A percentile compares a stretch with the other conserved stretches of the same genome.
Evolutionary conservation across 1,140 invertebrate genomes (phyloP).

Genomic region (Diabrotica virgifera): DNA sequence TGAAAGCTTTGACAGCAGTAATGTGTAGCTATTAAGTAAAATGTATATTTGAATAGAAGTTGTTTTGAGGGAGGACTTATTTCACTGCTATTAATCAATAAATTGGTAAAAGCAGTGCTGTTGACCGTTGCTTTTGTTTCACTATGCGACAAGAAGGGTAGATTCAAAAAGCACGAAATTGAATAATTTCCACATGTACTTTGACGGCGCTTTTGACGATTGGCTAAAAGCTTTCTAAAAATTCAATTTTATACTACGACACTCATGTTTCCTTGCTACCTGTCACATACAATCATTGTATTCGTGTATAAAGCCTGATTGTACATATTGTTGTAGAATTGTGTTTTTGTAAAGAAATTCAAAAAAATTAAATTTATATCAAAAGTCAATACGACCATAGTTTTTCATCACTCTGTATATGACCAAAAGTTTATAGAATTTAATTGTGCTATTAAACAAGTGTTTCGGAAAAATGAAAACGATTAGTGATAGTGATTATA

Average conservation of each 20-base stretch:
- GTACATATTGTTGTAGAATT: too few relatives aligned
- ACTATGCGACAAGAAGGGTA: constrained; percentile 1
- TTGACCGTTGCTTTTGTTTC: constrained; percentile 10
- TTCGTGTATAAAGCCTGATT: too few relatives aligned
- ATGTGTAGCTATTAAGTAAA: constrained; percentile 24
- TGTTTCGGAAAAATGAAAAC: too few relatives aligned
- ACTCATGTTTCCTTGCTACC: neutral
- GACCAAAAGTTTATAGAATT: too few relatives aligned
- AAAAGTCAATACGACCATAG: too few relatives aligned
- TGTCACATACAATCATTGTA: too few relatives aligned
- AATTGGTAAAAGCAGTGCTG: constrained; percentile 1
- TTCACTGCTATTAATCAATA: constrained; percentile 8
- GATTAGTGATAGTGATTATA: too few relatives aligned
- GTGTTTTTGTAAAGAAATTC: too few relatives aligned
- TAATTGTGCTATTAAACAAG: too few relatives aligned
- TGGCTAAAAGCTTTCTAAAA: constrained; percentile 6
- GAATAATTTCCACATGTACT: constrained; percentile 10
- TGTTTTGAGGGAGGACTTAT: constrained; percentile 5
- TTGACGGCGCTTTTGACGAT: constrained; percentile 8
- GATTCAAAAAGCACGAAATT: constrained; percentile 7
- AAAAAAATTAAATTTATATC: too few relatives aligned
- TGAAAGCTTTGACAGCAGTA: constrained; percentile 27
- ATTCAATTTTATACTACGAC: constrained; percentile 7
- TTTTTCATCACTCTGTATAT: too few relatives aligned
- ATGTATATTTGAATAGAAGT: constrained; percentile 22